Percentiles rank a stretch among this genome's conserved stretches.
phyloP scores from a whole-genome alignment of 2,113 vertebrate species.

The Xiphophorus hellerii region DNA sequence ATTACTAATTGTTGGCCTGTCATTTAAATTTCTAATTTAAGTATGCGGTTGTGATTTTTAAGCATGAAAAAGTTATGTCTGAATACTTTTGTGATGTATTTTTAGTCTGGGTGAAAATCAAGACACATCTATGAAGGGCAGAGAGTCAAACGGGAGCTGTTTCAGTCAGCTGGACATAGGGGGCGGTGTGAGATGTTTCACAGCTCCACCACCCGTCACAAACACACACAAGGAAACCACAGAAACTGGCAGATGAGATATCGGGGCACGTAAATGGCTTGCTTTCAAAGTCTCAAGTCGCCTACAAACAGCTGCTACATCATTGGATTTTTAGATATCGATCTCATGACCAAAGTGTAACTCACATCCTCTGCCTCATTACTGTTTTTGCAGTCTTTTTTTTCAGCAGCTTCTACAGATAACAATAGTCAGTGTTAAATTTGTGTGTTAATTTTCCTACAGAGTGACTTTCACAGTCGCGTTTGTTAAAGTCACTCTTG shows the following conservation, averaged over 20 bases:
- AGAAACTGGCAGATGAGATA: constrained; percentile 1
- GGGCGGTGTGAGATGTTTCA: background rate
- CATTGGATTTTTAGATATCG: constrained; percentile 4
- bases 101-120: too few relatives aligned
- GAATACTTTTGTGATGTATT: too few relatives aligned
- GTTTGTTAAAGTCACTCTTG: too few relatives aligned
- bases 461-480: too few relatives aligned
- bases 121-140: background rate
- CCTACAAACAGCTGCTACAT: constrained; percentile 3
- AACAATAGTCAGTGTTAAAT: background rate
- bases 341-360: background rate
- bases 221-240: constrained; percentile 2
- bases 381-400: background rate
- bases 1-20: too few relatives aligned
- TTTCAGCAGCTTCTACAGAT: background rate
- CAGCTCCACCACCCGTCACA: background rate
- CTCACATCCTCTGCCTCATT: background rate
- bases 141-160: constrained; percentile 8
- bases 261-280: background rate
- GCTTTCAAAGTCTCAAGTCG: background rate
- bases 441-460: background rate
- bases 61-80: too few relatives aligned
- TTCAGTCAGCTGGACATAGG: constrained; percentile 45
- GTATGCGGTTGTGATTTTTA: too few relatives aligned
- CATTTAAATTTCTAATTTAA: too few relatives aligned